Evolutionary conservation across 2,888 invertebrate genomes (phyloP).

Genomic region (Cheilosia grossa): DNA sequence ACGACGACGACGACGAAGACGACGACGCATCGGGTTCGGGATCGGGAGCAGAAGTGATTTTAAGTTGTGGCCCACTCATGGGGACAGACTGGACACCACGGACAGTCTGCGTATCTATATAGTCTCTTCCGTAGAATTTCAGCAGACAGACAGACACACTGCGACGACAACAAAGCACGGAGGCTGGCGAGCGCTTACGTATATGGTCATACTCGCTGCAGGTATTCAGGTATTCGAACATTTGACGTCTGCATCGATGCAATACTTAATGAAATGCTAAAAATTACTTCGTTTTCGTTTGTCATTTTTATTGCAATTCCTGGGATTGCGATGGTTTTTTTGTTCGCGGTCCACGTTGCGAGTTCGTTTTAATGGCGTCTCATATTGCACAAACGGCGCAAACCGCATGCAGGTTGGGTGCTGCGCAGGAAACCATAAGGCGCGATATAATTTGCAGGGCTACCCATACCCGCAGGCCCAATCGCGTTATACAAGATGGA

Average conservation of each 20-base stretch:
- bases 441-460: slow-evolving; percentile 37
- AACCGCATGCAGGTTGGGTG: slow-evolving; percentile 22
- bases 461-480: not conserved
- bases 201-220: slow-evolving; percentile 73
- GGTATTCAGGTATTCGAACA: slow-evolving; percentile 73
- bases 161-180: slow-evolving; percentile 29
- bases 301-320: slow-evolving; percentile 75
- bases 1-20: no score
- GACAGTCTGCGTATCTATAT: slow-evolving; percentile 24
- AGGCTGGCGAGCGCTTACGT: slow-evolving; percentile 19
- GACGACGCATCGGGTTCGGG: slow-evolving; percentile 14
- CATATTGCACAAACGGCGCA: slow-evolving; percentile 68
- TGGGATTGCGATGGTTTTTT: slow-evolving; percentile 69
- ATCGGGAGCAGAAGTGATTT: slow-evolving; percentile 64
- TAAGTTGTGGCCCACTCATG: slow-evolving; percentile 68
- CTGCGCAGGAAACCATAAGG: slow-evolving; percentile 51
- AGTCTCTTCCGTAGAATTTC: slow-evolving; percentile 66
- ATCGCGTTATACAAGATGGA: not conserved
- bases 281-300: slow-evolving; percentile 75
- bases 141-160: slow-evolving; percentile 44
- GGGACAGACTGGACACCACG: slow-evolving; percentile 11
- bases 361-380: slow-evolving; percentile 68
- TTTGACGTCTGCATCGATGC: slow-evolving; percentile 75
- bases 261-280: slow-evolving; percentile 75
- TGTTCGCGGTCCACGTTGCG: slow-evolving; percentile 25